These are phyloP conservation scores for Scolanthus callimorphus DNA, from an alignment of 92 coral and sea anemone species.

Conservation along the genomic window DNA sequence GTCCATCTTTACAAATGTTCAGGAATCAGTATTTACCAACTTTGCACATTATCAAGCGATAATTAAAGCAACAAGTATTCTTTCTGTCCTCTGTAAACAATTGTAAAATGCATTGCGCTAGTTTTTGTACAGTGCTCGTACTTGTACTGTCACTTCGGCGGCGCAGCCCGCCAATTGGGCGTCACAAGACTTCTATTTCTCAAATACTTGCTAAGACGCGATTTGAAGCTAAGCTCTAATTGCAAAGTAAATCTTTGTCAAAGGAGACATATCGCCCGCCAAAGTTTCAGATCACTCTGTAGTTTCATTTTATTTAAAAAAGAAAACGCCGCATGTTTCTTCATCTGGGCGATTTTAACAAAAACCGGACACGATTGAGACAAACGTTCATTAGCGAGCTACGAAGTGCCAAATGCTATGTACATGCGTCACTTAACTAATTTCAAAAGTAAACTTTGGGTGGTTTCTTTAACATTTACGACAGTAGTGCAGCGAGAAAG, in stretches of 20 bases:
- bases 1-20: too few species aligned
- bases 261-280: not conserved
- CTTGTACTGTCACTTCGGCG: too few species aligned
- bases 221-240: not conserved
- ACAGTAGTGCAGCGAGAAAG: too few species aligned
- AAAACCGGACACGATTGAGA: not conserved
- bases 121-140: too few species aligned
- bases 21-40: not conserved
- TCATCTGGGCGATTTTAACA: not conserved
- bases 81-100: not conserved
- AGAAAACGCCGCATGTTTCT: not conserved
- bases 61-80: not conserved
- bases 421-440: not conserved
- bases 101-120: not conserved
- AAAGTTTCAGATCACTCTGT: not conserved
- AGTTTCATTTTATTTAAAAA: too few species aligned
- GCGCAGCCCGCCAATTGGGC: too few species aligned
- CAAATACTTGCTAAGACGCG: too few species aligned
- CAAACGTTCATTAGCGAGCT: not conserved
- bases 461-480: too few species aligned
- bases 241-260: not conserved
- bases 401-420: not conserved
- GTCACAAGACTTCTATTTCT: too few species aligned
- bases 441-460: not conserved
- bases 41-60: not conserved